Evolutionary conservation across 1,140 invertebrate genomes (phyloP), one percentile per base, ranked within the genome.

Genomic region (Zaprionus inermis): DNA sequence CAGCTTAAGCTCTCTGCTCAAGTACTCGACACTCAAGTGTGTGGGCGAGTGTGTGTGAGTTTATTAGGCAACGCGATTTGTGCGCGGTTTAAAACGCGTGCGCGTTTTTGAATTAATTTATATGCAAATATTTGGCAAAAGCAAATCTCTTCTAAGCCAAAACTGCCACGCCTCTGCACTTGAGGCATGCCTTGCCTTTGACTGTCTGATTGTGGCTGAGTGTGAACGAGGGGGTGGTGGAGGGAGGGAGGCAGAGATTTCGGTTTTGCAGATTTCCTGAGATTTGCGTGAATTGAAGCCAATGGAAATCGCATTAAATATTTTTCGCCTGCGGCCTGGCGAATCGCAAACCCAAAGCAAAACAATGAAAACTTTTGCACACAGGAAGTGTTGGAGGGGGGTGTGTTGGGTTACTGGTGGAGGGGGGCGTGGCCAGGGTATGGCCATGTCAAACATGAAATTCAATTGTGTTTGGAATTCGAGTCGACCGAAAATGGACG

Each of bases 391-490:
- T 0, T n/a, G 30, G 12, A 14, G 58, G 5, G n/a, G 6, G 28
- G 3, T 0, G 4, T 3, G 3, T 0, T 0, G n/a, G 7, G 36
- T 5, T 14, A 2, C 5, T 5, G 11, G 9, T 12, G n/a, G 24
- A 0, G 54, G 30, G 10, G 6, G 22, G 9, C 24, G 44, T 16
- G 34, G 28, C 56, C 18, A 10, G 36, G 44, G 51, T 51, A 41
- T 63, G 72, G 80, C 46, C 83, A 82, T 89, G 84, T 88, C 77
- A 83, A 88, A 86, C 83, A 86, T 88, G 76, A 88, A 79, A 88
- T 88, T 86, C 83, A 86, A 86, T 86, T 88, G 83, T 86, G 79
- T 79, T 78, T 83, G 66, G 76, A 67, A 81, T 81, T 74, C 55
- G 66, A 80, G 67, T 41, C 52, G 67, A 44, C n/a, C 38, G 61